Percentiles rank a stretch among this genome's conserved stretches.
These are phyloP conservation scores for Epinotia ramella DNA, from an alignment of 2,888 invertebrate genomes.

Conservation along the genomic window DNA sequence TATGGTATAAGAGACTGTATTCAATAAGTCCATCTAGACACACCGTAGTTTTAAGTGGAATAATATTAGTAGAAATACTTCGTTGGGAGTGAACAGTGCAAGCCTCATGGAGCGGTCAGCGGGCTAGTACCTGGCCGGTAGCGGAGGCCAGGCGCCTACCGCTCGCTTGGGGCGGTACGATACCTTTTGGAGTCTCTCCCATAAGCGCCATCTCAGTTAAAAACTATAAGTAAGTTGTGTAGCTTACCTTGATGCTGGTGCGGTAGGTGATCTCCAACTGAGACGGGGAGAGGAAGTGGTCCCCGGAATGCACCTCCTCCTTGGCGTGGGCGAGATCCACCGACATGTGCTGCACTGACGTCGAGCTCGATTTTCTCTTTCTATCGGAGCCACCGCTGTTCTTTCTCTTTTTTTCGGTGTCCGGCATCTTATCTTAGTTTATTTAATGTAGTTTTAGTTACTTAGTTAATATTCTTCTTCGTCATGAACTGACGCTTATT, in stretches of 20 bases:
- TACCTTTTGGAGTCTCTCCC: too few species aligned
- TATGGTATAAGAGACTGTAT: too few species aligned
- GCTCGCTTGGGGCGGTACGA: too few species aligned
- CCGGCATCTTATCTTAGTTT: background rate
- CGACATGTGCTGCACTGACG: background rate
- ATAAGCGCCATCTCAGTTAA: too few species aligned
- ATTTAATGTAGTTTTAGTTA: background rate
- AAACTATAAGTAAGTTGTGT: background rate
- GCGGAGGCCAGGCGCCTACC: too few species aligned
- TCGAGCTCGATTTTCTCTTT: background rate
- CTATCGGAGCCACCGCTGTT: background rate
- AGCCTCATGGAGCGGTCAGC: too few species aligned
- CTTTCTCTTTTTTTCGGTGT: background rate
- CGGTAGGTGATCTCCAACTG: slow-evolving; percentile 76
- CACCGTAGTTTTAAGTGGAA: too few species aligned
- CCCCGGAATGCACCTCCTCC: slow-evolving; percentile 74
- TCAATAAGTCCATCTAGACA: too few species aligned
- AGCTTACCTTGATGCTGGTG: slow-evolving; percentile 65
- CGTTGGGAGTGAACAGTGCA: too few species aligned
- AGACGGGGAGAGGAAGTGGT: slow-evolving; percentile 74
- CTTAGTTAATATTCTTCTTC: background rate
- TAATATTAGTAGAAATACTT: too few species aligned
- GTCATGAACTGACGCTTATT: background rate
- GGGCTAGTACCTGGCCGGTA: too few species aligned
- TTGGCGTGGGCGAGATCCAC: slow-evolving; percentile 48